These are phyloP conservation scores for Fulica atra DNA, from an alignment of 2,113 vertebrate genomes.

Conservation along the genomic window DNA sequence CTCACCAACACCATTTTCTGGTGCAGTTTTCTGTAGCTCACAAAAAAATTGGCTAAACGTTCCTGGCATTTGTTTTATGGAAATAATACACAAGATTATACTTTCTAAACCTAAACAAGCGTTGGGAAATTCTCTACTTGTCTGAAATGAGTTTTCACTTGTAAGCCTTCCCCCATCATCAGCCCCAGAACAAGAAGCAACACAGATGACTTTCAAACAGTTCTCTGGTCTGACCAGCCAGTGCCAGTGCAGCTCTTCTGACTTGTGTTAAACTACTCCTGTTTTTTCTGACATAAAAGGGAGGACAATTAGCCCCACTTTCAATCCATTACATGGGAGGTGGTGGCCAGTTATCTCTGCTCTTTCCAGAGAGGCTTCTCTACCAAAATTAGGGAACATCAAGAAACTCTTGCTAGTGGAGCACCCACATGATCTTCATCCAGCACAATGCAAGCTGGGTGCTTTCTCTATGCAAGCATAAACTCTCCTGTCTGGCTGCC, in stretches of 20 bases:
- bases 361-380: not conserved
- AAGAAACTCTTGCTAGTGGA: not conserved
- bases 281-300: not conserved
- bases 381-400: not conserved
- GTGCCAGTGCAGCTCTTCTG: not conserved
- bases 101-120: not conserved
- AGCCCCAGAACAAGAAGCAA: not conserved
- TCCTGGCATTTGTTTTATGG: not conserved
- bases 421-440: not conserved
- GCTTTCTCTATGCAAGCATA: not conserved
- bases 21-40: not conserved
- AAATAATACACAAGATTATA: not conserved
- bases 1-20: not conserved
- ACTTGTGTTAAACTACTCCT: not conserved
- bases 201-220: not conserved
- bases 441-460: not conserved
- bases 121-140: slow-evolving; percentile 1
- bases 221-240: not conserved
- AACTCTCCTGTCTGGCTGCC: not conserved
- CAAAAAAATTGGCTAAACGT: not conserved
- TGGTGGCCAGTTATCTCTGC: not conserved
- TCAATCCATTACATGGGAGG: not conserved
- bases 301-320: not conserved
- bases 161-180: not conserved
- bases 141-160: not conserved